Conservation (phyloP, 2,888 invertebrate genomes). For the Odontomyia ornata region DNA sequence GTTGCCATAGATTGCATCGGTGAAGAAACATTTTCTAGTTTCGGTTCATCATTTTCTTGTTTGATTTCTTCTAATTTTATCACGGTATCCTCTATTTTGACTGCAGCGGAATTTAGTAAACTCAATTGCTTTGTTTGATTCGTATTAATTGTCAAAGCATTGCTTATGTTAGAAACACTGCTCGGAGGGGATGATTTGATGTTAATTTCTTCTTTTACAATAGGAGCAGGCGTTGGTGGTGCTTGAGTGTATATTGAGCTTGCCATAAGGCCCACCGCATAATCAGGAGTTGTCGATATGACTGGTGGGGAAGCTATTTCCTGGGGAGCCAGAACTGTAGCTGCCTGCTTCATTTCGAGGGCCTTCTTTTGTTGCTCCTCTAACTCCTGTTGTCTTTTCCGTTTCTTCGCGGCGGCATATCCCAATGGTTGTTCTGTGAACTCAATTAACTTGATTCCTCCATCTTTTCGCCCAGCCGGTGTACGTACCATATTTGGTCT, state of each 20-base stretch:
- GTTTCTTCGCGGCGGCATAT: constrained; percentile 84
- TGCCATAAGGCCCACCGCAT: constrained; percentile 80
- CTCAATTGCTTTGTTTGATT: constrained; percentile 27
- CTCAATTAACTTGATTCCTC: constrained; percentile 93
- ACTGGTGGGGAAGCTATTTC: constrained; percentile 58
- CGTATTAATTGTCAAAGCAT: constrained; percentile 41
- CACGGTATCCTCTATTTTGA: constrained; percentile 45
- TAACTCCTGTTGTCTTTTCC: constrained; percentile 80
- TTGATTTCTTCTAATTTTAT: constrained; percentile 48
- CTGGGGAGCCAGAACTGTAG: constrained; percentile 61
- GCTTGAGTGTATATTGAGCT: constrained; percentile 66
- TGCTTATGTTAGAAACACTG: constrained; percentile 30
- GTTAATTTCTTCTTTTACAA: constrained; percentile 50
- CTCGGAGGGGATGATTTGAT: constrained; percentile 33
- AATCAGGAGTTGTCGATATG: constrained; percentile 75
- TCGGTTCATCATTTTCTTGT: constrained; percentile 45
- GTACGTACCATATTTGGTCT: constrained; percentile 70
- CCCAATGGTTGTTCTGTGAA: constrained; percentile 92
- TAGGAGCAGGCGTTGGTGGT: constrained; percentile 61
- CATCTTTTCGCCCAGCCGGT: constrained; percentile 79
- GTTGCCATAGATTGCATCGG: background rate
- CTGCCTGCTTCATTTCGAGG: constrained; percentile 65
- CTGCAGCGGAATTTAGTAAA: background rate
- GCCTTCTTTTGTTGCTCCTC: constrained; percentile 74
- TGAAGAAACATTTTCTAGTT: constrained; percentile 22